Base-by-base conservation (phyloP, 2,888 invertebrate species). In the Lasioglossum calceatum region DNA sequence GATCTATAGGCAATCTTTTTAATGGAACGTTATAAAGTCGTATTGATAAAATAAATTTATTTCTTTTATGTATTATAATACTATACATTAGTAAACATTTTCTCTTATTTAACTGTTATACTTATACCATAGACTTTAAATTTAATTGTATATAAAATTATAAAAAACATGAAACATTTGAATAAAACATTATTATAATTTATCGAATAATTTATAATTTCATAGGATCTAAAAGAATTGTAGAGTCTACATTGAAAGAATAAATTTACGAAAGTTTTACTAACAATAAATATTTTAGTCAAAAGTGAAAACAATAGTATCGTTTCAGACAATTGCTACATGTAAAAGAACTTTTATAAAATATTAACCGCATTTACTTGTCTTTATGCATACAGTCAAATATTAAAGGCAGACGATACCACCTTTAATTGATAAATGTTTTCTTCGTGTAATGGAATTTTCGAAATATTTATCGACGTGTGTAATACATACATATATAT, bases 81-180 rank as follows among this genome's bases (percentile, higher is more conserved):
- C 36, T 36, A 36, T 36, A 70, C 70, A 70, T 70, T 70, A 23
- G 36, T 70, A 70, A 70, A 23, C 70, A 70, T 70, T 39, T 39
- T 12, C 39, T 70, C 36, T 70, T 39, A 70, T 23, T 39, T 70
- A 19, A 39, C 12, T 70, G 39, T 70, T 70, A 70, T 19, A 23
- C 23, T 70, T 70, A 70, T 19, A 23, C 12, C 10, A 39, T 23
- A 39, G 19, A 39, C 12, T 70, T 70, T 39, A 70, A 70, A 70
- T 39, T 70, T 39, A 23, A 39, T 70, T 39, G 70, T 70, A 70
- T 70, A 70, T 70, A 70, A 70, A 70, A 70, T 70, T 70, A 70
- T 70, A 70, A 70, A 70, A 64, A 67, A 12, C 39, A 10, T 39
- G 23, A 70, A 39, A 70, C 36, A 67, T 36, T 67, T 67, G 36